A percentile compares a stretch with the other conserved stretches of the same genome.
phyloP scores from a whole-genome alignment of 2,888 invertebrate genomes.

The Coelinius sp. region DNA sequence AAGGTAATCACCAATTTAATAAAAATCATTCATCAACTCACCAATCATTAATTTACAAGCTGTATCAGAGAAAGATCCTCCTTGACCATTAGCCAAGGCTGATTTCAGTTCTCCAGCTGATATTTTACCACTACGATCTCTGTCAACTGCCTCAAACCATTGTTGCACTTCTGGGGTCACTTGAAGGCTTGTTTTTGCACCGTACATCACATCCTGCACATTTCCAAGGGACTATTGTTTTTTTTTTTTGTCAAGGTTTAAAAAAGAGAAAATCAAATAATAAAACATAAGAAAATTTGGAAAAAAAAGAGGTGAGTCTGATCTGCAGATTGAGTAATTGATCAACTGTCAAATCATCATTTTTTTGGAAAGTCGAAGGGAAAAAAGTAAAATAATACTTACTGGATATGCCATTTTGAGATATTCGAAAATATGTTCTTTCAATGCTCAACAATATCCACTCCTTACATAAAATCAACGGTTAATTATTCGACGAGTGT shows the following conservation, averaged over 20 bases:
- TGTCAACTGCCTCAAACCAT: slow-evolving; percentile 89
- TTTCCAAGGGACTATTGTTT: slow-evolving; percentile 27
- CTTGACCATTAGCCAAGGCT: slow-evolving; percentile 89
- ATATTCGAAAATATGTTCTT: neutral
- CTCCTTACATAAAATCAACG: neutral
- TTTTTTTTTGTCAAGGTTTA: neutral
- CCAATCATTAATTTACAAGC: slow-evolving; percentile 91
- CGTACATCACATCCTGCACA: slow-evolving; percentile 49
- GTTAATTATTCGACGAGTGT: neutral
- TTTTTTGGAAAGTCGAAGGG: neutral
- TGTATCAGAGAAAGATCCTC: slow-evolving; percentile 84
- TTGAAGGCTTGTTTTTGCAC: slow-evolving; percentile 48
- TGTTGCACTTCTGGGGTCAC: slow-evolving; percentile 83
- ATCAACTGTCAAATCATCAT: neutral
- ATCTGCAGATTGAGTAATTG: neutral
- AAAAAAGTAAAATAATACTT: neutral
- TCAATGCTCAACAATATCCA: neutral
- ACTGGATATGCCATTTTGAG: slow-evolving; percentile 27
- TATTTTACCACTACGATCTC: slow-evolving; percentile 87
- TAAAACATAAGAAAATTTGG: neutral
- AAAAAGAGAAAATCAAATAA: neutral
- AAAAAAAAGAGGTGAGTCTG: neutral
- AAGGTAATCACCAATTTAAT: too few species aligned
- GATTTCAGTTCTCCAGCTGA: slow-evolving; percentile 82
- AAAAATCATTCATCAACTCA: slow-evolving; percentile 58